These are phyloP conservation scores for Seriola rivoliana DNA, from an alignment of 2,113 vertebrate species.

Conservation along the genomic window DNA sequence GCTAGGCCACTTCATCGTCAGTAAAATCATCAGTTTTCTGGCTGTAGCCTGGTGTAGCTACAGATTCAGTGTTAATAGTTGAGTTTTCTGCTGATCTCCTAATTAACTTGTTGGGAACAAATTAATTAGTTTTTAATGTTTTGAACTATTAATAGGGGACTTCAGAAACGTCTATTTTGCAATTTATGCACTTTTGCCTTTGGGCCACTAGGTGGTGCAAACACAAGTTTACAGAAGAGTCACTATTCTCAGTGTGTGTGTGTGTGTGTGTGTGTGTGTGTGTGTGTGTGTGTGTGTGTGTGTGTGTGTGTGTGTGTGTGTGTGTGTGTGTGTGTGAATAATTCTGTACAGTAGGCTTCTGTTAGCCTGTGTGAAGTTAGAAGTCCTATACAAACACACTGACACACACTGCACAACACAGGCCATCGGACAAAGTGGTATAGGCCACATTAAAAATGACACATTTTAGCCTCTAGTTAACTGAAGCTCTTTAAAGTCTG, in stretches of 20 bases:
- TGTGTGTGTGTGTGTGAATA: not conserved
- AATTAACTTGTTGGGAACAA: not conserved
- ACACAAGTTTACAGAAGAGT: conserved; percentile 4
- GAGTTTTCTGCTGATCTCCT: not conserved
- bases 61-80: not conserved
- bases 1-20: too few relatives aligned
- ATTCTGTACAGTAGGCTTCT: not conserved
- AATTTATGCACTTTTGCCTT: not conserved
- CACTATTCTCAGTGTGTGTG: not conserved
- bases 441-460: too few relatives aligned
- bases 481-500: too few relatives aligned
- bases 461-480: too few relatives aligned
- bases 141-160: not conserved
- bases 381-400: too few relatives aligned
- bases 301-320: too few relatives aligned
- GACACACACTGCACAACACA: too few relatives aligned
- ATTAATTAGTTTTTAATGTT: not conserved
- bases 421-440: too few relatives aligned
- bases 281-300: too few relatives aligned
- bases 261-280: too few relatives aligned
- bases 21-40: not conserved
- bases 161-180: not conserved
- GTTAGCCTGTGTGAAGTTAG: not conserved
- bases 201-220: conserved; percentile 48
- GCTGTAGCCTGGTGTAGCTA: not conserved